Conservation (phyloP, 1,140 invertebrate genomes). For the Drepana arcuata region DNA sequence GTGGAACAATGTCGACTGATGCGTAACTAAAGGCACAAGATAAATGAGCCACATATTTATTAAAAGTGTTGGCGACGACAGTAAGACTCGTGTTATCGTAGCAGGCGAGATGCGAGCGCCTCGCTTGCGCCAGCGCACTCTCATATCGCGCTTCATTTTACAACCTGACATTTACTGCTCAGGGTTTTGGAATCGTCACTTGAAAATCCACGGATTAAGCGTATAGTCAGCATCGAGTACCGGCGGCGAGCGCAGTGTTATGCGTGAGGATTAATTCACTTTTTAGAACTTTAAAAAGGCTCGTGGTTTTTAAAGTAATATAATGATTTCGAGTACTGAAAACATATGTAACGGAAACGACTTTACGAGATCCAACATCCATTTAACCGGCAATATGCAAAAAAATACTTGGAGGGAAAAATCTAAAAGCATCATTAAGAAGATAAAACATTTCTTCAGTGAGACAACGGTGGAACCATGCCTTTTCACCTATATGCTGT, state of each 20-base stretch:
- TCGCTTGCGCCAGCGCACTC: conserved; percentile 31
- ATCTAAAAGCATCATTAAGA: conserved; percentile 38
- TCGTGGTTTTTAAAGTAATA: conserved; percentile 48
- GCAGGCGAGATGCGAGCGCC: conserved; percentile 45
- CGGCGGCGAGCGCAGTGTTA: conserved; percentile 27
- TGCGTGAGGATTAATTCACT: conserved; percentile 37
- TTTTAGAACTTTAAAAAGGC: too few species aligned
- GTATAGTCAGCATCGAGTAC: conserved; percentile 31
- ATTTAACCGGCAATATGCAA: conserved; percentile 31
- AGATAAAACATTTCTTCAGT: conserved; percentile 32
- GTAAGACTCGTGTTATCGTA: conserved; percentile 54
- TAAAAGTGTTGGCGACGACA: conserved; percentile 46
- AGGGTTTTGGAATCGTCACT: conserved; percentile 56
- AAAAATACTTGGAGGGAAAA: conserved; percentile 41
- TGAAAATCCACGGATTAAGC: conserved; percentile 43
- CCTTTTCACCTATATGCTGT: conserved; percentile 57
- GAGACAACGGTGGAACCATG: conserved; percentile 62
- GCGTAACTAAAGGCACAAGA: conserved; percentile 47
- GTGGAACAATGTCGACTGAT: conserved; percentile 26
- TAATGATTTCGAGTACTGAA: conserved; percentile 42
- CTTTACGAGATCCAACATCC: conserved; percentile 50
- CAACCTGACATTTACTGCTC: conserved; percentile 50
- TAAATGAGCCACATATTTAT: conserved; percentile 52
- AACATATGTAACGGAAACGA: conserved; percentile 33
- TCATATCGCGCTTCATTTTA: conserved; percentile 42